phyloP scores from a whole-genome alignment of 2,113 vertebrate genomes.

The Oenanthe melanoleuca region DNA sequence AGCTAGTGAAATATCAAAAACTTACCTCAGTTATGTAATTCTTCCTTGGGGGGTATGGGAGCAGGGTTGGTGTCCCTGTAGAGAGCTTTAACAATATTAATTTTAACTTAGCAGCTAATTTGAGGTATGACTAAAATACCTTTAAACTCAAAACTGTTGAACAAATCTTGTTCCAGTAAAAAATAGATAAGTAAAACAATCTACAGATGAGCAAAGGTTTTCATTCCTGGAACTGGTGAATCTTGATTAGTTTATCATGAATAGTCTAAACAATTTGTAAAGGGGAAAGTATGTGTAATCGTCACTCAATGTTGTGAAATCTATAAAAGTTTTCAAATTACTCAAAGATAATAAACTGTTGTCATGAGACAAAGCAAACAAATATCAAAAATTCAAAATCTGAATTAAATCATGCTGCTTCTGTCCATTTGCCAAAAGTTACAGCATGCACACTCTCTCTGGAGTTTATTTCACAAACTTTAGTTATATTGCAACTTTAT shows the following conservation, averaged over 20 bases:
- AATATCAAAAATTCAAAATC: neutral
- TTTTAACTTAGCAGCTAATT: neutral
- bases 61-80: neutral
- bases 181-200: conserved; percentile 11
- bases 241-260: conserved; percentile 10
- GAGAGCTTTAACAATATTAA: neutral
- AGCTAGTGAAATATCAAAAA: neutral
- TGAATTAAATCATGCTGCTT: neutral
- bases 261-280: conserved; percentile 33
- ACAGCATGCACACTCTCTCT: neutral
- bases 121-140: neutral
- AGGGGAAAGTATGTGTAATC: neutral
- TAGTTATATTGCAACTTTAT: neutral
- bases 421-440: neutral
- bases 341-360: conserved; percentile 2
- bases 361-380: neutral
- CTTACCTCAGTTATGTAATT: neutral
- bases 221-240: conserved; percentile 8
- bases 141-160: neutral
- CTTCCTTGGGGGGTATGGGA: neutral
- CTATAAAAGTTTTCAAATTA: neutral
- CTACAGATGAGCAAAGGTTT: neutral
- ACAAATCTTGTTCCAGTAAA: neutral
- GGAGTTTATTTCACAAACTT: neutral
- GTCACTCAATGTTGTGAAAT: neutral